A percentile compares a stretch with the other conserved stretches of the same genome.
Conservation (phyloP, 2,888 invertebrate species). For the Capitulum mitella region DNA sequence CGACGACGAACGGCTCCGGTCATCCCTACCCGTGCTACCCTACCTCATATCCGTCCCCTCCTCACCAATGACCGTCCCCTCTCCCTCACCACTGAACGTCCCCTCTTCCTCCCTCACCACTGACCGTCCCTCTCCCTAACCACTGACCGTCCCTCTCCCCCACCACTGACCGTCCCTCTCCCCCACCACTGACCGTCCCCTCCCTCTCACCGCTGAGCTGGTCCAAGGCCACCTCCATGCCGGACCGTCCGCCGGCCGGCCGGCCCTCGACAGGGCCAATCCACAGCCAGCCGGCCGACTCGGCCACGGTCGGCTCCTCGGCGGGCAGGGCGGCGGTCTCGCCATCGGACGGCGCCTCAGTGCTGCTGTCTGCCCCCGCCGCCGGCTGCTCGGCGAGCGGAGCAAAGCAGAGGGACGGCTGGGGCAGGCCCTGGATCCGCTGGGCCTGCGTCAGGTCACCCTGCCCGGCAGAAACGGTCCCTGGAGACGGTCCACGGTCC, state of each 20-base stretch:
- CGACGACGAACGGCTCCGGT: too few relatives aligned
- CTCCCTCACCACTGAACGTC: too few relatives aligned
- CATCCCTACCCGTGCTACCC: too few relatives aligned
- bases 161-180: too few relatives aligned
- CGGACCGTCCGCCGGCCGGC: conserved; percentile 40
- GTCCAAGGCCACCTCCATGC: neutral
- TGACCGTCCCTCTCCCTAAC: too few relatives aligned
- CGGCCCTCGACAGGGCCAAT: neutral
- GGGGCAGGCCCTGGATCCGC: neutral
- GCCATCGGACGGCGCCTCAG: neutral
- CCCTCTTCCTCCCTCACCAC: too few relatives aligned
- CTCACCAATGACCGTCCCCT: too few relatives aligned
- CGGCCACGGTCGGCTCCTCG: conserved; percentile 1
- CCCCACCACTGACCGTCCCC: too few relatives aligned
- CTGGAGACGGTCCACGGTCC: too few relatives aligned
- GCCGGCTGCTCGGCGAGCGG: neutral
- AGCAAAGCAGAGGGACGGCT: neutral
- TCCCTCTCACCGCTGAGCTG: neutral
- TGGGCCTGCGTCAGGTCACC: neutral
- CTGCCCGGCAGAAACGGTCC: too few relatives aligned
- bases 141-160: too few relatives aligned
- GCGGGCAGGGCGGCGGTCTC: neutral
- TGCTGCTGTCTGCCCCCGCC: neutral
- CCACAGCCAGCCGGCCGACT: neutral
- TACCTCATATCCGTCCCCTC: too few relatives aligned